phyloP scores from a whole-genome alignment of 2,888 invertebrate genomes.

The Apamea monoglypha region DNA sequence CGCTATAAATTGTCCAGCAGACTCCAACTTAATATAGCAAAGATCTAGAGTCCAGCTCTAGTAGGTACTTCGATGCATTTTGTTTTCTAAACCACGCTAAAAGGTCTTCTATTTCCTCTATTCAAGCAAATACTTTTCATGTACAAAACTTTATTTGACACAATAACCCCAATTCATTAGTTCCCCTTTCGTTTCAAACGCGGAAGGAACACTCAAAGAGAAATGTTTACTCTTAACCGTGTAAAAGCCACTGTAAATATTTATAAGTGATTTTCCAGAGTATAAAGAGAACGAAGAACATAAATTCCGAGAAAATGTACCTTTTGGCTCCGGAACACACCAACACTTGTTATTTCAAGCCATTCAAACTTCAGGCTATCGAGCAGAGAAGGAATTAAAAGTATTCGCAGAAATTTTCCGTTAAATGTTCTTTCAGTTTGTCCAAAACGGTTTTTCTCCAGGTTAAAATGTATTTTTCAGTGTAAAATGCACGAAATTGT shows the following conservation, averaged over 20 bases:
- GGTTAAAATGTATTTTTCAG: constrained; percentile 47
- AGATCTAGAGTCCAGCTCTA: background rate
- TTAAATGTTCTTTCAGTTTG: constrained; percentile 25
- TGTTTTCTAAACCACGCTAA: background rate
- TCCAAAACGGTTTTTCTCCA: constrained; percentile 34
- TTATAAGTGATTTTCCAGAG: constrained; percentile 35
- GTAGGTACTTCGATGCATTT: background rate
- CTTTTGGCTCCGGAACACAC: constrained; percentile 42
- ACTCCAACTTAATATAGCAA: no score
- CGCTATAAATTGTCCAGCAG: no score
- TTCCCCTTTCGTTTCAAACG: constrained; percentile 9
- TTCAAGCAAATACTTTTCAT: background rate
- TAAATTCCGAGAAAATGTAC: constrained; percentile 42
- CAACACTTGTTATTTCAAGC: constrained; percentile 27
- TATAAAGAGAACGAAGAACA: constrained; percentile 30
- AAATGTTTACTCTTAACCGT: constrained; percentile 27
- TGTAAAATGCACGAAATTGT: constrained; percentile 32
- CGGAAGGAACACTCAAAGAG: constrained; percentile 22
- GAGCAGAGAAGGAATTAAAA: constrained; percentile 17
- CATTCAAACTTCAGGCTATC: constrained; percentile 27
- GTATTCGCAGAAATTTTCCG: background rate
- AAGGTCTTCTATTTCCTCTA: background rate
- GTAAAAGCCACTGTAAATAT: constrained; percentile 33
- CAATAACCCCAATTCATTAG: constrained; percentile 30
- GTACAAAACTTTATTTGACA: constrained; percentile 8